phyloP scores from a whole-genome alignment of 2,113 vertebrate genomes.

The Rhabdomys dilectus region DNA sequence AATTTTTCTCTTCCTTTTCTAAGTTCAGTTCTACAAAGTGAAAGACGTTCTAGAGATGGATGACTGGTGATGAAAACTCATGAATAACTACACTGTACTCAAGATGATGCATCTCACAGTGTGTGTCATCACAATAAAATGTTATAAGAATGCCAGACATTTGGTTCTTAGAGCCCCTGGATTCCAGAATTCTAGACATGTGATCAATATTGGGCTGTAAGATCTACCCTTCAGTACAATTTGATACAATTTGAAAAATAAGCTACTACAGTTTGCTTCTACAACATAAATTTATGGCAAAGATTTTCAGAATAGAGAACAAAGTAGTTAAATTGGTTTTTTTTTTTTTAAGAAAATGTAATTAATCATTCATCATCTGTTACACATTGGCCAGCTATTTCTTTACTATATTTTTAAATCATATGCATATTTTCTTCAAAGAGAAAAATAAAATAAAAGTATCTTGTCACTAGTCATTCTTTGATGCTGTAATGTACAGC shows the following conservation, averaged over 20 bases:
- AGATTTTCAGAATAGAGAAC: constrained; percentile 13
- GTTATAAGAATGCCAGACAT: not conserved
- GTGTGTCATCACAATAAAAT: not conserved
- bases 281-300: constrained; percentile 10
- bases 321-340: constrained; percentile 25
- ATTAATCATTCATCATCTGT: not conserved
- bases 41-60: not conserved
- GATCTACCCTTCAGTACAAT: not conserved
- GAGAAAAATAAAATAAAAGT: not conserved
- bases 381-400: not conserved
- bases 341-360: constrained; percentile 19
- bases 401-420: constrained; percentile 36
- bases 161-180: constrained; percentile 11
- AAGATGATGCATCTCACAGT: not conserved
- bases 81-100: not conserved
- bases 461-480: not conserved
- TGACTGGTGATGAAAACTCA: not conserved
- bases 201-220: not conserved
- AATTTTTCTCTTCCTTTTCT: not conserved
- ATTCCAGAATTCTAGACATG: constrained; percentile 60
- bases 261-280: not conserved
- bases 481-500: not conserved
- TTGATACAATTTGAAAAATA: not conserved
- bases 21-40: not conserved
- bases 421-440: constrained; percentile 27